phyloP scores from a whole-genome alignment of 2,113 vertebrate genomes.

The Dermatemys mawii region DNA sequence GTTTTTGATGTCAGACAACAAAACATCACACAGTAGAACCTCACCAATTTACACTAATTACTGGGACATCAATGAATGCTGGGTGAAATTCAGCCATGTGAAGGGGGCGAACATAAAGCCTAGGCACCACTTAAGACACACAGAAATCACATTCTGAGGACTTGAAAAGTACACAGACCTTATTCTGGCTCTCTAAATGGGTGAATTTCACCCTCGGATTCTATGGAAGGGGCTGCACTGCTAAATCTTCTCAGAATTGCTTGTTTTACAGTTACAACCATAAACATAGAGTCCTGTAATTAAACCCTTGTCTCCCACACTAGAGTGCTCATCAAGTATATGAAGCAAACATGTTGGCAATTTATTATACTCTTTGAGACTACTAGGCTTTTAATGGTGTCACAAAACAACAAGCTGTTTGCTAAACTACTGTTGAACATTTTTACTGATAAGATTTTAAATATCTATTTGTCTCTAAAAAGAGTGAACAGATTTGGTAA shows the following conservation, averaged over 20 bases:
- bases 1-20: background rate
- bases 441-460: conserved; percentile 31
- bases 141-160: background rate
- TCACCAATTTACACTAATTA: rapidly evolving
- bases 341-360: conserved; percentile 56
- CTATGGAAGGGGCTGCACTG: background rate
- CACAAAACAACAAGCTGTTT: conserved; percentile 51
- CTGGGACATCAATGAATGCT: rapidly evolving
- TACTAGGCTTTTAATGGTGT: conserved; percentile 37
- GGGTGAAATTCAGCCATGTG: background rate
- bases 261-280: background rate
- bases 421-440: conserved; percentile 7
- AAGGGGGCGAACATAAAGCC: background rate
- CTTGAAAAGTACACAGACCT: background rate
- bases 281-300: conserved; percentile 51
- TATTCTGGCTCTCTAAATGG: background rate
- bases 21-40: background rate
- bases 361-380: conserved; percentile 44
- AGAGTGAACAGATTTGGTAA: background rate
- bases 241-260: background rate
- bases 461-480: conserved; percentile 5
- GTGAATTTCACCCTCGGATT: background rate
- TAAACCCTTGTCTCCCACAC: conserved; percentile 43
- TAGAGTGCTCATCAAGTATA: conserved; percentile 24
- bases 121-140: background rate